Evolutionary conservation across 2,113 vertebrate genomes (phyloP).

Genomic region (Amblyornis subalaris): DNA sequence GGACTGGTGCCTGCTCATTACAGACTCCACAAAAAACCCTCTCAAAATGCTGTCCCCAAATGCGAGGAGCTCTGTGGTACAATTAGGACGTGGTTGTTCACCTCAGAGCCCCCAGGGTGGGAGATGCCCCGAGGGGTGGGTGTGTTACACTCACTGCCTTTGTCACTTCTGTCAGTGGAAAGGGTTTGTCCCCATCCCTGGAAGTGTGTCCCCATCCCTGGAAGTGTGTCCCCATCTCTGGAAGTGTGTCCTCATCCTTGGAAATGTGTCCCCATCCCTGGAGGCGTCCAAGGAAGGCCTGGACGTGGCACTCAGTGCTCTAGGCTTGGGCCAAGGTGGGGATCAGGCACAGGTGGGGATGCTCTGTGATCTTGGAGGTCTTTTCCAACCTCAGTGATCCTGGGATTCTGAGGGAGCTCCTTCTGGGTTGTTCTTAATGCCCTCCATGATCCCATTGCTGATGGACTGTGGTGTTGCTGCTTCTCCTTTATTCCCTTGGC

Average conservation of each 20-base stretch:
- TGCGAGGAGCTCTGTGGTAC: rapidly evolving
- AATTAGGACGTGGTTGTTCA: not conserved
- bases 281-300: not conserved
- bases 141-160: not conserved
- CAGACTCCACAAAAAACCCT: not conserved
- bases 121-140: not conserved
- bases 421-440: not conserved
- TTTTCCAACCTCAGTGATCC: not conserved
- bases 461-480: not conserved
- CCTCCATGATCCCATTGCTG: not conserved
- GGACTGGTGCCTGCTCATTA: not conserved
- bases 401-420: not conserved
- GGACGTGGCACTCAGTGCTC: not conserved
- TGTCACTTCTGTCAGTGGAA: not conserved
- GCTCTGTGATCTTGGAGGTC: not conserved
- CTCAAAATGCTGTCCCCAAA: not conserved
- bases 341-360: rapidly evolving
- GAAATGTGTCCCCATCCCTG: not conserved
- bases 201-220: not conserved
- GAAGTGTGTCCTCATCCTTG: not conserved
- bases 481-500: not conserved
- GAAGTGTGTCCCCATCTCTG: not conserved
- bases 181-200: not conserved
- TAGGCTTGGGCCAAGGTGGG: not conserved
- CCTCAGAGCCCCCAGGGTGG: rapidly evolving